phyloP scores from a whole-genome alignment of 1,140 invertebrate species.

The Olivierus martensii region DNA sequence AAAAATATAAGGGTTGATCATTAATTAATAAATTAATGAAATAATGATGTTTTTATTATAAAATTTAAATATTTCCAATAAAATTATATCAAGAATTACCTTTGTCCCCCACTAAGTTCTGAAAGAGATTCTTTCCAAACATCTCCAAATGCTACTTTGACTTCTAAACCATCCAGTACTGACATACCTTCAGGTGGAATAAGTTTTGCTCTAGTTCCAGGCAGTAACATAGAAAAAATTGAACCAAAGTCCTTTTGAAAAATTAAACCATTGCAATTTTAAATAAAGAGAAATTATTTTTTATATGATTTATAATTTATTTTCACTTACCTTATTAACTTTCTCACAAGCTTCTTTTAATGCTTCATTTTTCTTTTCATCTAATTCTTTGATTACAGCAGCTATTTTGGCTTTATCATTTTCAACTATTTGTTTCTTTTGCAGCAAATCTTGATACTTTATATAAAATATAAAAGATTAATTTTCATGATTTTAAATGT shows the following conservation, averaged over 20 bases:
- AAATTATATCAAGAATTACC: constrained; percentile 35
- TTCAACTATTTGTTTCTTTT: constrained; percentile 70
- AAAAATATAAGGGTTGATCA: no score
- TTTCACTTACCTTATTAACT: constrained; percentile 35
- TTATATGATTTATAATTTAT: no score
- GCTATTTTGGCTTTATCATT: constrained; percentile 69
- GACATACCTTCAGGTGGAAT: constrained; percentile 53
- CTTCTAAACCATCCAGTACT: constrained; percentile 76
- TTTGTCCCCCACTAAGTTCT: constrained; percentile 92
- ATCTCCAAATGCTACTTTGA: constrained; percentile 63
- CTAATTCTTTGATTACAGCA: constrained; percentile 68
- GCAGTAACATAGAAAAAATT: constrained; percentile 83
- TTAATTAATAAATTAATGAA: no score
- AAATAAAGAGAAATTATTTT: no score
- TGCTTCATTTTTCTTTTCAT: constrained; percentile 73
- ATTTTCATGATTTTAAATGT: not conserved
- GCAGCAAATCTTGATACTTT: constrained; percentile 58
- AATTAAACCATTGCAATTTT: not conserved
- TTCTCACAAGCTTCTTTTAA: constrained; percentile 65
- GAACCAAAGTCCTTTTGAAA: constrained; percentile 88
- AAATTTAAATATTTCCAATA: no score
- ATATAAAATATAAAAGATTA: constrained; percentile 8
- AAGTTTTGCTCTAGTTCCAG: constrained; percentile 74
- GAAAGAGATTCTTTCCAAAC: constrained; percentile 92
- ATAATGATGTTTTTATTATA: no score